Evolutionary conservation across 2,888 invertebrate genomes (phyloP), one percentile per base, ranked within the genome.

Genomic region (Epinotia brunnichana): DNA sequence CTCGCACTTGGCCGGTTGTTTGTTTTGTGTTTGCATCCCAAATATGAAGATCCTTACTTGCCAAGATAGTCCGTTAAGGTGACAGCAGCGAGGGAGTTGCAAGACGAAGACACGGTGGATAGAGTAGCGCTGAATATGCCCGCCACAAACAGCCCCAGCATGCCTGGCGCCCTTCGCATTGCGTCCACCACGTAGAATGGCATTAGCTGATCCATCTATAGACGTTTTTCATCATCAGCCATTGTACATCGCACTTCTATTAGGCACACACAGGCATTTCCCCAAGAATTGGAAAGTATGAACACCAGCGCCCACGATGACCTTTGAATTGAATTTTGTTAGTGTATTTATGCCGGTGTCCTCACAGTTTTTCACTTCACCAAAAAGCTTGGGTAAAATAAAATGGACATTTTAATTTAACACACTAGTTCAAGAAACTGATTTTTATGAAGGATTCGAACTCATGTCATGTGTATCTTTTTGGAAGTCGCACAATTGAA

Each of bases 81-180:
- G 15, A 98, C 97, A 0, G 98, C 98, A 0, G 98, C 96, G 63
- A 99, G 92, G 0, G 98, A 97, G 82, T 98, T 98, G 74, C 98
- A 95, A 1, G 98, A 96, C 0, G 98, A 97, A 0, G 98, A 98
- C 74, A 99, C 96, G 0, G 98, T 98, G 60, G 98, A 98, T 10
- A 98, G 92, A 0, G 98, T 97, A 0, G 97, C 98, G 79, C 97
- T 97, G 85, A 98, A 98, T 74, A 99, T 96, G 3, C 98, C 96
- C 5, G 98, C 97, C 0, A 98, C 96, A 84, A 98, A 98, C 21
- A 99, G 93, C 0, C 99, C 99, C 0, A 98, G 95, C 21, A 99
- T 83, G 0, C 98, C 98, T 0, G 97, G 97, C 0, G 87, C 84
- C 0, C 76, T 51, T n/a, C 78, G 81, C 96, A 98, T 95, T 0